These are phyloP conservation scores for Odobenus rosmarus DNA, from an alignment of 2,113 vertebrate species.

Conservation along the genomic window DNA sequence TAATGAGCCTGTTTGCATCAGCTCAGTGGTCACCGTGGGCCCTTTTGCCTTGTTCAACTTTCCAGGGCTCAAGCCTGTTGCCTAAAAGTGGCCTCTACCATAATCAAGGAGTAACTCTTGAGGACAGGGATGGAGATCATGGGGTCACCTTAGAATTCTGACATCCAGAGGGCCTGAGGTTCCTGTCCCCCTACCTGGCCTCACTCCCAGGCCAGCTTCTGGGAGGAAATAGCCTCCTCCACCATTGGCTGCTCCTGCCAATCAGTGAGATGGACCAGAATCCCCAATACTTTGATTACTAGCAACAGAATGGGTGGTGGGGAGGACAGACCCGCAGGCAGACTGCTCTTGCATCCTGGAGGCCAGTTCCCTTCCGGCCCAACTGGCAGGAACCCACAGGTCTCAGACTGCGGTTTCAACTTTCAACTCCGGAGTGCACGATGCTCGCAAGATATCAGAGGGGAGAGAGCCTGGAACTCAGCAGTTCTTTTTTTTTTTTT, in stretches of 20 bases:
- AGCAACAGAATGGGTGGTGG: background rate
- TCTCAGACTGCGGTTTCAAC: background rate
- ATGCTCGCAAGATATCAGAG: background rate
- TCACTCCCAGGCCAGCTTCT: background rate
- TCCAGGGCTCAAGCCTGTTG: background rate
- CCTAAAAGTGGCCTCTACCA: background rate
- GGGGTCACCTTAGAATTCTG: background rate
- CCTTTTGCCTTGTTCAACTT: background rate
- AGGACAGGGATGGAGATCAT: background rate
- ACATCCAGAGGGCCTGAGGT: background rate
- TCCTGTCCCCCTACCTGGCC: background rate
- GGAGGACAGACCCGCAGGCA: rapidly evolving
- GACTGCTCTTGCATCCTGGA: rapidly evolving
- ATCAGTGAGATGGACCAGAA: background rate
- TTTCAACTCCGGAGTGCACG: background rate
- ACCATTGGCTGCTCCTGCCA: background rate
- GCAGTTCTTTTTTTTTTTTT: no score
- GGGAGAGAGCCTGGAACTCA: rapidly evolving
- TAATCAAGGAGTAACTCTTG: background rate
- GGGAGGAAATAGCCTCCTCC: background rate
- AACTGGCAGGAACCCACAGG: background rate
- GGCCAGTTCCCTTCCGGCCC: background rate
- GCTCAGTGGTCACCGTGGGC: background rate
- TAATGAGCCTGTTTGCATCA: background rate
- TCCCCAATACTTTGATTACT: rapidly evolving